A percentile compares a stretch with the other conserved stretches of the same genome.
phyloP scores from a whole-genome alignment of 2,113 vertebrate species.

The Mesocricetus auratus region DNA sequence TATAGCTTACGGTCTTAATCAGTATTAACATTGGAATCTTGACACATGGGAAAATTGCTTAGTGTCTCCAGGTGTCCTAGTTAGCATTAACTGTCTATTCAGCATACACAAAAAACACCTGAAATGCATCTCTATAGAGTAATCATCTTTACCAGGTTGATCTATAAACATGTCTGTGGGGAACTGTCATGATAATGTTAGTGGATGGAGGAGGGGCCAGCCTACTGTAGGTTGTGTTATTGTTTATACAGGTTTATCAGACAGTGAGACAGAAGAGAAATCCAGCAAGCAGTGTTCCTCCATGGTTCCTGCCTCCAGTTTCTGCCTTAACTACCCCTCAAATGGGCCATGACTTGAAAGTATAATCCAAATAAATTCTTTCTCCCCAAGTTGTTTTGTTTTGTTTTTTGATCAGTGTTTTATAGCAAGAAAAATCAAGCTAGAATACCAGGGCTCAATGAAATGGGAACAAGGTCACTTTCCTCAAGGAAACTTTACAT shows the following conservation, averaged over 20 bases:
- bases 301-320: background rate
- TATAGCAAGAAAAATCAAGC: background rate
- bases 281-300: background rate
- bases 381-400: background rate
- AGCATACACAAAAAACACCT: background rate
- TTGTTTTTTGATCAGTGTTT: background rate
- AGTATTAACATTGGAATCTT: background rate
- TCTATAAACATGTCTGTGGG: background rate
- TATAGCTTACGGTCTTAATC: background rate
- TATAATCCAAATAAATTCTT: background rate
- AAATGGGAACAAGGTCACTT: background rate
- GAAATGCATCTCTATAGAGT: background rate
- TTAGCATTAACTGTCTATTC: background rate
- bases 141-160: background rate
- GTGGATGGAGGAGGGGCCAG: background rate
- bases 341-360: background rate
- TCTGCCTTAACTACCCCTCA: background rate
- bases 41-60: background rate
- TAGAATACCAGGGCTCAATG: background rate
- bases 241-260: background rate
- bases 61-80: background rate
- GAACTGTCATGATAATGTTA: background rate
- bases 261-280: background rate
- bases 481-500: background rate
- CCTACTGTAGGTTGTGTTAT: background rate